Evolutionary conservation across 2,797 vertebrate genomes (phyloP).

Genomic region (Enteromius afrohamiltoni): DNA sequence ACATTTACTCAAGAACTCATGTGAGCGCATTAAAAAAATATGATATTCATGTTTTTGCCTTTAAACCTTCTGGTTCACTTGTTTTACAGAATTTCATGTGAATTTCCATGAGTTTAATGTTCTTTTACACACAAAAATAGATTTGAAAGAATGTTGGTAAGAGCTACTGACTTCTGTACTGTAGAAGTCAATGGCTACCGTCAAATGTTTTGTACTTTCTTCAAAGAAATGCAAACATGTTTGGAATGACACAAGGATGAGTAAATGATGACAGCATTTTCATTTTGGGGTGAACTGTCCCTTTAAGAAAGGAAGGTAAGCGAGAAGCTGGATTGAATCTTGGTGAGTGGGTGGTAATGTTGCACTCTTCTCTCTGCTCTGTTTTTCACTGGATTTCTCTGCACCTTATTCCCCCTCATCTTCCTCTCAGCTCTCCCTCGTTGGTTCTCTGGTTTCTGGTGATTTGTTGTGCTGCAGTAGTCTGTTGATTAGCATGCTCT

Average conservation of each 20-base stretch:
- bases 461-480: conserved; percentile 17
- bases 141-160: neutral
- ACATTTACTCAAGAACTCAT: conserved; percentile 7
- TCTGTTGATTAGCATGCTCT: conserved; percentile 28
- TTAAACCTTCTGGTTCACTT: neutral
- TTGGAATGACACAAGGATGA: neutral
- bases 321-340: neutral
- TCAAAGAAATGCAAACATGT: neutral
- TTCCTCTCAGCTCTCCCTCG: conserved; percentile 11
- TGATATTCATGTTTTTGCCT: neutral
- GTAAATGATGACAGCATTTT: neutral
- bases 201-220: neutral
- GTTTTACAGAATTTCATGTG: neutral
- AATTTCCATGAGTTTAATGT: neutral
- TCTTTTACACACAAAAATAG: neutral
- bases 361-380: conserved; percentile 10
- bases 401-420: neutral
- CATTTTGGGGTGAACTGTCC: neutral
- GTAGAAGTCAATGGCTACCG: neutral
- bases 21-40: conserved; percentile 5
- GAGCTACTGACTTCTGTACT: neutral
- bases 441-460: neutral
- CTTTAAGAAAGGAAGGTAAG: conserved; percentile 14
- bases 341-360: conserved; percentile 29
- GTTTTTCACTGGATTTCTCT: neutral